phyloP scores from a whole-genome alignment of 2,888 invertebrate genomes.

The Cactoblastis cactorum region DNA sequence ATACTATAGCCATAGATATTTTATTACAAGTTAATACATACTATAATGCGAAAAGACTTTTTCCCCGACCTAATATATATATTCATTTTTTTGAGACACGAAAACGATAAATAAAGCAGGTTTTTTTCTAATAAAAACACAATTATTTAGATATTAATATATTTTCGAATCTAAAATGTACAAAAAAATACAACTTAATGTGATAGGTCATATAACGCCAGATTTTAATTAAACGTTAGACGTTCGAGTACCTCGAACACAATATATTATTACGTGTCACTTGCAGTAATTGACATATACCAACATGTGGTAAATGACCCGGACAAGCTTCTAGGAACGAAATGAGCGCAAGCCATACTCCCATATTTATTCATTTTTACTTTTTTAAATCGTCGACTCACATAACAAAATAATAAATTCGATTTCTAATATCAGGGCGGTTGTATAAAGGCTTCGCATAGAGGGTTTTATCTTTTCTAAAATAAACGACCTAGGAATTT shows the following conservation, averaged over 20 bases:
- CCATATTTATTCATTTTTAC: slow-evolving; percentile 37
- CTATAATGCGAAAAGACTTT: no score
- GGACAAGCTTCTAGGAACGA: slow-evolving; percentile 71
- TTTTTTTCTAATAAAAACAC: slow-evolving; percentile 56
- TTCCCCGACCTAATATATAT: no score
- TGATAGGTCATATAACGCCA: slow-evolving; percentile 79
- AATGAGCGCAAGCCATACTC: slow-evolving; percentile 51
- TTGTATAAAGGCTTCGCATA: slow-evolving; percentile 66
- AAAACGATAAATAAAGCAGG: no score
- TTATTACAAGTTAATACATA: no score
- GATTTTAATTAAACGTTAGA: slow-evolving; percentile 63
- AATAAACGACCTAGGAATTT: slow-evolving; percentile 71
- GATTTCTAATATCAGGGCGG: slow-evolving; percentile 75
- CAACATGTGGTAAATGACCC: slow-evolving; percentile 46
- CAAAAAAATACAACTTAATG: slow-evolving; percentile 85
- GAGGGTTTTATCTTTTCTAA: slow-evolving; percentile 50
- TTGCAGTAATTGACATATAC: slow-evolving; percentile 70
- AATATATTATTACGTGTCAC: slow-evolving; percentile 45
- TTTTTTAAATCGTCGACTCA: slow-evolving; percentile 39
- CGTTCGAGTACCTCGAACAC: slow-evolving; percentile 49
- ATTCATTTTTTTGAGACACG: no score
- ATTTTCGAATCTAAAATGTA: slow-evolving; percentile 87
- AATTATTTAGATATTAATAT: slow-evolving; percentile 81
- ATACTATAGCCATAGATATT: no score
- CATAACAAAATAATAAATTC: slow-evolving; percentile 69